Evolutionary conservation across 2,113 vertebrate genomes (phyloP).

Genomic region (Rissa tridactyla): DNA sequence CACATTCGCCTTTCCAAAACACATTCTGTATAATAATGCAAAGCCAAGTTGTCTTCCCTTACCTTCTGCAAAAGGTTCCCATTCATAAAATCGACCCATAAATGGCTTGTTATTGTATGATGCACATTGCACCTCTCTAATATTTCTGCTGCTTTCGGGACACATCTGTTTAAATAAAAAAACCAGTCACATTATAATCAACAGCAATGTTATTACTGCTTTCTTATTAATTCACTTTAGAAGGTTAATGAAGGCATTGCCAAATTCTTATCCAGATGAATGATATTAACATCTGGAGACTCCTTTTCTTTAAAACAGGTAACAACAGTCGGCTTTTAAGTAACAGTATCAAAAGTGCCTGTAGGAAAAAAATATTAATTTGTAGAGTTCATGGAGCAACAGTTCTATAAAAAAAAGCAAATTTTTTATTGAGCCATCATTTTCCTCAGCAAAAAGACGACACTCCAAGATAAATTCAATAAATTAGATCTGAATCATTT

Average conservation of each 20-base stretch:
- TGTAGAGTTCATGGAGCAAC: not conserved
- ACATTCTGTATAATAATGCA: not conserved
- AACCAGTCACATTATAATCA: not conserved
- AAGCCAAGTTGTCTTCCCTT: constrained; percentile 38
- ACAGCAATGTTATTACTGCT: not conserved
- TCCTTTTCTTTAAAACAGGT: not conserved
- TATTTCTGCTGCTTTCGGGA: constrained; percentile 83
- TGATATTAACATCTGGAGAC: not conserved
- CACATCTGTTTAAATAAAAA: constrained; percentile 78
- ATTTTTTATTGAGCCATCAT: not conserved
- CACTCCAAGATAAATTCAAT: not conserved
- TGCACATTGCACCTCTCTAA: constrained; percentile 89
- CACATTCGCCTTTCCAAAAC: not conserved
- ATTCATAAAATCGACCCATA: constrained; percentile 94
- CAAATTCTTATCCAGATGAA: not conserved
- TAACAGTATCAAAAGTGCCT: not conserved
- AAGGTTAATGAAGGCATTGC: not conserved
- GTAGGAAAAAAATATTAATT: not conserved
- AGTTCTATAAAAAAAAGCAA: not conserved
- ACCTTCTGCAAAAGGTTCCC: constrained; percentile 97
- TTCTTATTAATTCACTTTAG: not conserved
- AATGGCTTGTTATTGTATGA: constrained; percentile 93
- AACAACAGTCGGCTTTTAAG: not conserved
- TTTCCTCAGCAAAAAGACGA: not conserved
- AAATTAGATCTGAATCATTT: not conserved